Evolutionary conservation across 2,797 vertebrate species (phyloP), one percentile per base, ranked within the genome.

Genomic region (Heterohyrax brucei): DNA sequence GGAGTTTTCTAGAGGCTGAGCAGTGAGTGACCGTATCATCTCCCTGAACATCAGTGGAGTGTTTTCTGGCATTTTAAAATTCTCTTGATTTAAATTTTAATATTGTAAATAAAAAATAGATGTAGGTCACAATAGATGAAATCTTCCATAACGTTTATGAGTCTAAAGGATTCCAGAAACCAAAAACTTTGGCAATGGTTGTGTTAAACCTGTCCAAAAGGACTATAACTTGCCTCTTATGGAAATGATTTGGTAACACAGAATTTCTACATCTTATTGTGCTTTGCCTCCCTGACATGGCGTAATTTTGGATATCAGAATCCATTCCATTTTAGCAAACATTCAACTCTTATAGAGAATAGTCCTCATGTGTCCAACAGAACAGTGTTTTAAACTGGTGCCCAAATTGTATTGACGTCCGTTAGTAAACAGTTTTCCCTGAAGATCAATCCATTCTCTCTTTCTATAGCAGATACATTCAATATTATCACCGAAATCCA

Each of bases 251-350:
- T 24, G 78, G n/a, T 19, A 46, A 84, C 48, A 73, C 16, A 53
- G 8, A 68, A 77, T 78, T 68, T 61, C 12, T 62, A 10, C 46
- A 21, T n/a, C 1, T 44, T 33, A 44, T 30, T 7, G 12, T 62
- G 13, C 10, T 19, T 3, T 61, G 9, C 7, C 28, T 92, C 13
- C 75, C 46, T 46, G 28, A n/a, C 5, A 68, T 50, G 61, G 24
- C 10, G 9, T 61, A 33, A 62, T 66, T 97, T 86, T 81, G 14
- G 24, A 53, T 86, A 59, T 21, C 26, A 91, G 46, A 44, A 79
- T 96, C 46, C 72, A 91, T 19, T 92, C 10, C 87, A 21, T 94
- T 91, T 95, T 87, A 73, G 9, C 16, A 82, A 68, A 70, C 68
- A 82, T 61, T 81, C 28, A 53, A 3, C 12, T 59, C 81, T 88